A percentile compares a stretch with the other conserved stretches of the same genome.
Evolutionary conservation across 2,888 invertebrate species (phyloP).

Genomic region (Lydus trimaculatus): DNA sequence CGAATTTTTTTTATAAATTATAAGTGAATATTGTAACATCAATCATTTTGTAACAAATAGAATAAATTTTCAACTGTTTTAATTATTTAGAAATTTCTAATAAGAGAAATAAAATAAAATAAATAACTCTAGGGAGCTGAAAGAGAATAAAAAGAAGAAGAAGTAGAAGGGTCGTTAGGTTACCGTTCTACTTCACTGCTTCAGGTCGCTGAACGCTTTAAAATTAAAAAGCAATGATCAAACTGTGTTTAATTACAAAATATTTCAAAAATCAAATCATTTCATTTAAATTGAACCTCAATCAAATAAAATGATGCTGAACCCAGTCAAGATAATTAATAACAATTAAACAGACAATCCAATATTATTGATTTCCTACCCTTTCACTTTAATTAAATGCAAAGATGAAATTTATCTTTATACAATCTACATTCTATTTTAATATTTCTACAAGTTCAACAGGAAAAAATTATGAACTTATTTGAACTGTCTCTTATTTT

Average conservation of each 20-base stretch:
- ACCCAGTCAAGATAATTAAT: not conserved
- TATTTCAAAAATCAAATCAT: not conserved
- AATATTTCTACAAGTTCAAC: slow-evolving; percentile 20
- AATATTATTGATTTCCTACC: not conserved
- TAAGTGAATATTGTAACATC: not conserved
- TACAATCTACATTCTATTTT: not conserved
- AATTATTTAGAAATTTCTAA: not conserved
- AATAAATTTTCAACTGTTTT: not conserved
- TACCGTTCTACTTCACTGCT: slow-evolving; percentile 13
- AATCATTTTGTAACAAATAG: not conserved
- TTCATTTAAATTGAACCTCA: not conserved
- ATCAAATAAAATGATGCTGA: not conserved
- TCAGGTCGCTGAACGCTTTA: slow-evolving; percentile 14
- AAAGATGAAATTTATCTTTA: not conserved
- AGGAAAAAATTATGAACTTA: slow-evolving; percentile 35
- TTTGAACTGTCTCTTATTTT: slow-evolving; percentile 31
- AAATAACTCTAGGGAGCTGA: not conserved
- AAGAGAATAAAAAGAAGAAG: too few relatives aligned
- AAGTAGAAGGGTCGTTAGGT: slow-evolving; percentile 15
- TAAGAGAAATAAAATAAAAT: not conserved
- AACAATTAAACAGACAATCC: not conserved
- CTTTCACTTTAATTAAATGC: slow-evolving; percentile 4
- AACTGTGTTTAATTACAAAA: not conserved
- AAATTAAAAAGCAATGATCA: not conserved
- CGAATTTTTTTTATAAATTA: not conserved